Evolutionary conservation across 2,888 invertebrate genomes (phyloP), one percentile per base, ranked within the genome.

Genomic region (Pristionchus japonicus): DNA sequence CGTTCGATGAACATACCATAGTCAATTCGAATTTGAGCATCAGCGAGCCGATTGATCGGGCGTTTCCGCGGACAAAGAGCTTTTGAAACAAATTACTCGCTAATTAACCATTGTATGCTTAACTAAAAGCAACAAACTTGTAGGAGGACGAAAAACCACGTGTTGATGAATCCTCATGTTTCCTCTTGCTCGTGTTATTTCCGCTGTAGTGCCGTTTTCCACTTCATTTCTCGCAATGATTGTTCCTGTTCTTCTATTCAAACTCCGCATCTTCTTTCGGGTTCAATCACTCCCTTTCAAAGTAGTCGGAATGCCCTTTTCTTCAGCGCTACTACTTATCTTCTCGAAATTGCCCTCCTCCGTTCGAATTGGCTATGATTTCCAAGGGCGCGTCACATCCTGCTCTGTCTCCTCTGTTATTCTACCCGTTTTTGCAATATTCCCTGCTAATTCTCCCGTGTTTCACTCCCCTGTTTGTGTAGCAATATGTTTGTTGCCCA

Each of bases 81-180:
- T 20, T 74, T 74, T 74, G 74, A n/a, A 74, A 74, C 74, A 74
- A 74, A 74, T 74, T n/a, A n/a, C 40, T 74, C 40, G 23, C 74
- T 74, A 74, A 74, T 74, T 40, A 40, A n/a, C 23, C 4, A 23
- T 40, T 74, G n/a, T 15, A 23, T 7, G n/a, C 23, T 40, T 1
- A 23, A 34, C 17, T 40, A 17, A 37, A 31, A 70, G 3, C 13
- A 27, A 6, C 17, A 7, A 15, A 23, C 40, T 37, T 34, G 34
- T n/a, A 17, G 17, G 31, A 34, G 37, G 70, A 34, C 31, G 9
- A n/a, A 34, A 17, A 11, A 13, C 70, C 31, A 31, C 70, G 6
- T 70, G 31, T 70, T 34, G 37, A 34, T 27, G 61, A 61, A 27
- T 27, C 11, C n/a, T 27, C n/a, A n/a, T n/a, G n/a, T n/a, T n/a